Conservation (phyloP, 2,888 invertebrate genomes). For the Seira sanloemensis region DNA sequence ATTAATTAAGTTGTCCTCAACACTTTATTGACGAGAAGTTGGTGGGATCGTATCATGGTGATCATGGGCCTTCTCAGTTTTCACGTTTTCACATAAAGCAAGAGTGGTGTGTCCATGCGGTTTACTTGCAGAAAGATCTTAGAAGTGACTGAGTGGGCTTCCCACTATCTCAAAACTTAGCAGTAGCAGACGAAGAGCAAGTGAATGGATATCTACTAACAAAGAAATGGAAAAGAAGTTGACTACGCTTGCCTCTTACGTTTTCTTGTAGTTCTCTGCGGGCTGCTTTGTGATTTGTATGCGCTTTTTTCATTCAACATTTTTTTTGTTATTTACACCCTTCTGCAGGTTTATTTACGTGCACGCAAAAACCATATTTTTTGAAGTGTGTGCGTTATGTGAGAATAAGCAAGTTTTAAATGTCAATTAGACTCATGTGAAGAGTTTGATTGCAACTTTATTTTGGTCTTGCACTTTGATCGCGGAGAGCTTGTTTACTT, state of each 20-base stretch:
- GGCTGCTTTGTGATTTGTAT: constrained; percentile 3
- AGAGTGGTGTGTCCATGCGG: not conserved
- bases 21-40: constrained; percentile 1
- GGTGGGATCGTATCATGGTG: constrained; percentile 6
- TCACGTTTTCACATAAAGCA: constrained; percentile 1
- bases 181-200: constrained; percentile 10
- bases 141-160: constrained; percentile 31
- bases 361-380: constrained; percentile 8
- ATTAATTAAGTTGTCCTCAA: constrained; percentile 17
- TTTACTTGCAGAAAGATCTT: constrained; percentile 41
- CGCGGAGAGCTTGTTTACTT: too few relatives aligned
- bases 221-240: constrained; percentile 2
- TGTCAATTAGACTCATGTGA: constrained; percentile 68
- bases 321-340: constrained; percentile 11
- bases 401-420: constrained; percentile 66
- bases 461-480: too few relatives aligned
- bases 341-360: constrained; percentile 8
- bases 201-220: not conserved
- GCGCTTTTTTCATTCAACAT: not conserved
- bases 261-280: too few relatives aligned
- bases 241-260: not conserved
- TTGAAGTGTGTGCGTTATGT: constrained; percentile 46
- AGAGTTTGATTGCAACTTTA: constrained; percentile 2
- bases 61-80: not conserved
- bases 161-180: not conserved